Base-by-base conservation (phyloP, 2,113 vertebrate species). In the Ammodytes marinus region DNA sequence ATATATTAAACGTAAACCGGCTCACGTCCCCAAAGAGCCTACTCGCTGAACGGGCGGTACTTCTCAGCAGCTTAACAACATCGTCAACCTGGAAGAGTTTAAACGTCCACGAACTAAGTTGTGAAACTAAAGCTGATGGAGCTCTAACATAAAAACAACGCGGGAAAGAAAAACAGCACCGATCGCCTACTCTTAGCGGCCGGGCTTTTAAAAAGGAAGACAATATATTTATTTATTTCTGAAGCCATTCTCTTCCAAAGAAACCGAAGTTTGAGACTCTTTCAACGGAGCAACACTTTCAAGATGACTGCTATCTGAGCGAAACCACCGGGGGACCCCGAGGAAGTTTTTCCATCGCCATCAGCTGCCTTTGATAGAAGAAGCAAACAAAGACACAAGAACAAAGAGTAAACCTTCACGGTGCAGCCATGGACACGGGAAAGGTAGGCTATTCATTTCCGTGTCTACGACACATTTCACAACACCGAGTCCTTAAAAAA, bases 401-500 rank as follows among this genome's bases (percentile, higher is more conserved):
- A 77, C 17, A 1, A 7, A 6, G 43, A 43, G 42, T 43, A 39
- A 0, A 40, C 7, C 0, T 0, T 10, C 19, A 5, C 35, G 0
- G 6, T 27, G 66, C 55, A 27, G 75, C 80, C 80, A 93, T 93
- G 92, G 92, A 92, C 15, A 69, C 87, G 0, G 89, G 78, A 76
- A 93, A 93, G 92, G 92, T 93, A 90, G 27, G 27, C 27, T 27
- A 27, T 12, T 42, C 66, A 12, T 19, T 6, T 17, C 1, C 27
- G 27, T 2, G 27, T 27, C 14, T 13, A 7, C 61, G 63, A 52
- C 37, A 61, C 19, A 0, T 12, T 40, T 54, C 11, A 11, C 4
- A 6, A 11, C 39, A 6, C 4, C 1, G 2, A 19, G 15, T 8
- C 6, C 55, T 47, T 27, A 3, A 65, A 27, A 27, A 27, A 27